Evolutionary conservation across 2,113 vertebrate species (phyloP), one percentile per base, ranked within the genome.

Genomic region (Corythaixoides concolor): DNA sequence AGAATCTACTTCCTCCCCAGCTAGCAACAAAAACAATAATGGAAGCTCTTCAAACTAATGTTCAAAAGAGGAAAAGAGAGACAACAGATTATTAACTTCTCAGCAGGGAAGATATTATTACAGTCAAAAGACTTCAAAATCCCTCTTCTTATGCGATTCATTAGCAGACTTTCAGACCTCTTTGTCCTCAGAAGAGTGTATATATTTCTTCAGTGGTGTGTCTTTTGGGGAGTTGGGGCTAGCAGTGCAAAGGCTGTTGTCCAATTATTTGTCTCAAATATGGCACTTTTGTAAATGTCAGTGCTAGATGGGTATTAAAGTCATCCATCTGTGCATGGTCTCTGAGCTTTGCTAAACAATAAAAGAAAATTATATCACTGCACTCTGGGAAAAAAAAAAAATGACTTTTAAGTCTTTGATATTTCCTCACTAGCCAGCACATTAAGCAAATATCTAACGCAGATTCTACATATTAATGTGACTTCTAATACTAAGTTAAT

Each of bases 21-120:
- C 80, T 92, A 93, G 74, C 84, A 88, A 86, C 55, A 95, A 88
- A 96, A 96, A 92, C 93, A 92, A 92, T 96, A 95, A 97, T 91
- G 74, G 92, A 94, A 93, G 64, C 72, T 93, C 64, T 95, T 93
- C 85, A 96, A 96, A 95, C 76, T 96, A 72, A 95, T 84, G 87
- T 90, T 96, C 81, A 95, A 79, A 96, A 80, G 91, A 93, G 76
- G 49, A 89, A 86, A 91, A 96, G 63, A 69, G 67, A 93, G 43
- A 50, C 81, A 97, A 83, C 69, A 90, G 84, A 96, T 96, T 66
- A 97, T 96, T 96, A 98, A 96, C 93, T 95, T 96, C 95, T 88
- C 94, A 92, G 87, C 53, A 85, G 92, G 95, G 63, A 93, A 89
- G 70, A 68, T 3, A 7, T 69, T 95, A 90, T 93, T 96, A 52